Conservation (phyloP, 2,888 invertebrate species). For the Orchesellides sinensis region DNA sequence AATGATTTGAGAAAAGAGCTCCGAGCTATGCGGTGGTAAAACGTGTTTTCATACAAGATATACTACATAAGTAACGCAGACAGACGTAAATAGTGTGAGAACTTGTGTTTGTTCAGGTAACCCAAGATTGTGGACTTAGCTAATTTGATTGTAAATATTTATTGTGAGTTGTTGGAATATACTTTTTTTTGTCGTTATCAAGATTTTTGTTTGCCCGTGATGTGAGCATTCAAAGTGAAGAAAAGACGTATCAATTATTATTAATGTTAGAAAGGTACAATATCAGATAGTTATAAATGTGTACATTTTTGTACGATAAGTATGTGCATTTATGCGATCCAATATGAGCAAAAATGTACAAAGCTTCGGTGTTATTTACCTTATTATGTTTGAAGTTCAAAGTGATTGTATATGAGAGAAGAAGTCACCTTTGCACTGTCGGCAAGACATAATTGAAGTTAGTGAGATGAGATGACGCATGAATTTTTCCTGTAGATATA, state of each 20-base stretch:
- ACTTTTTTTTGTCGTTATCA: background rate
- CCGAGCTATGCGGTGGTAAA: background rate
- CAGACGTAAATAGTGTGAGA: background rate
- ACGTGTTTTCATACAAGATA: background rate
- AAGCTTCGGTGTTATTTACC: no score
- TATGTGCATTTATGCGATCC: background rate
- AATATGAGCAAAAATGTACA: background rate
- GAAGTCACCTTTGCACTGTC: no score
- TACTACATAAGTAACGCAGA: no score
- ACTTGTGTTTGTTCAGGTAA: background rate
- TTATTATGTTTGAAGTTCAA: no score
- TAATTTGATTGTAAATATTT: background rate
- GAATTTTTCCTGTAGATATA: no score
- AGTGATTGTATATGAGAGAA: no score
- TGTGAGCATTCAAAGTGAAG: background rate
- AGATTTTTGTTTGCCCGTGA: background rate
- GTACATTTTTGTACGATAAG: background rate
- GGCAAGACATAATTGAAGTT: no score
- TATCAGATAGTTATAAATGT: background rate
- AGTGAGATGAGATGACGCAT: no score
- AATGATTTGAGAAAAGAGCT: constrained; percentile 3
- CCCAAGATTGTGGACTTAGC: background rate
- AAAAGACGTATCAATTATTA: background rate
- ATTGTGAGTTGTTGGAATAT: background rate
- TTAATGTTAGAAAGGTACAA: background rate